These are phyloP conservation scores for Aphis gossypii DNA, from an alignment of 1,140 invertebrate species.

Conservation along the genomic window DNA sequence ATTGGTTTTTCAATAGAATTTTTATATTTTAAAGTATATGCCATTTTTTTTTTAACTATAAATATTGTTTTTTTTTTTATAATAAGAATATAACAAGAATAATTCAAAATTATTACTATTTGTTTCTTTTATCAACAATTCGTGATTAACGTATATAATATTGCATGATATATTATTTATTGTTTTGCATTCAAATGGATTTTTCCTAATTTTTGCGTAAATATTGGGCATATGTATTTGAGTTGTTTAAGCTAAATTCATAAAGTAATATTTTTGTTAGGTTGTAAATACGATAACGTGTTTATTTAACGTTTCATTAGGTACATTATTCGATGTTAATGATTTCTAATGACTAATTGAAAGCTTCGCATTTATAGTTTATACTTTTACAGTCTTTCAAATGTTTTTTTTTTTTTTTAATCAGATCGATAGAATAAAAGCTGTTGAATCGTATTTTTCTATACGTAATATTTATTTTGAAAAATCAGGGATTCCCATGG, in stretches of 20 bases:
- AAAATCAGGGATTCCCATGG: not conserved
- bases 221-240: not conserved
- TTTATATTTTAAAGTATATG: not conserved
- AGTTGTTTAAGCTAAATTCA: not conserved
- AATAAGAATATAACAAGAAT: not conserved
- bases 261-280: not conserved
- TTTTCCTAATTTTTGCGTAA: not conserved
- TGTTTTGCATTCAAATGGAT: not conserved
- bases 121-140: not conserved
- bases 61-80: not conserved
- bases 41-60: not conserved
- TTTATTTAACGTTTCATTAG: not conserved
- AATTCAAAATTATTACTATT: not conserved
- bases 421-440: not conserved
- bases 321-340: not conserved
- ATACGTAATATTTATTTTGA: constrained; percentile 8
- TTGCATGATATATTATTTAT: not conserved
- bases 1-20: not conserved
- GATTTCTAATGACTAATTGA: not conserved
- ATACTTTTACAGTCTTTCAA: not conserved
- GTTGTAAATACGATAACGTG: not conserved
- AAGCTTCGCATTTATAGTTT: not conserved
- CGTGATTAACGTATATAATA: not conserved
- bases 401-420: not conserved
- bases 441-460: not conserved